Percentiles rank a stretch among this genome's conserved stretches.
These are phyloP conservation scores for Megaceryle alcyon DNA, from an alignment of 2,797 vertebrate species.

Conservation along the genomic window DNA sequence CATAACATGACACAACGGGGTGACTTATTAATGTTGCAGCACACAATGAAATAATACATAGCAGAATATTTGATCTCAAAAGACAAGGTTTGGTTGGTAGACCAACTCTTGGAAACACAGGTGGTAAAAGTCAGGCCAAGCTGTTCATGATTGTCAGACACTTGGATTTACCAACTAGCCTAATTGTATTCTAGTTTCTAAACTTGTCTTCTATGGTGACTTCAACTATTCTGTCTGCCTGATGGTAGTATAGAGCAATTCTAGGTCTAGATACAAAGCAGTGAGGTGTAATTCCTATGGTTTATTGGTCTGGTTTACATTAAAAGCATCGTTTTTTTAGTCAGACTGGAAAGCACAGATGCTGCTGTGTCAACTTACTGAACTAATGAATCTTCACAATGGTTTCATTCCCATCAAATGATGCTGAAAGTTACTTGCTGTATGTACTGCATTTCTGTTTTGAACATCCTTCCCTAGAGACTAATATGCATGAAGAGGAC, in stretches of 20 bases:
- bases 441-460: neutral
- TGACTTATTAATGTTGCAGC: neutral
- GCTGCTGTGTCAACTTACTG: neutral
- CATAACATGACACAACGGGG: neutral
- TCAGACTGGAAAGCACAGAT: neutral
- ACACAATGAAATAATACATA: neutral
- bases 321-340: neutral
- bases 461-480: neutral
- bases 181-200: neutral
- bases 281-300: neutral
- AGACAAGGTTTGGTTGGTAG: neutral
- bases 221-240: neutral
- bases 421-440: neutral
- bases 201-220: neutral
- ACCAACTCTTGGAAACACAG: neutral
- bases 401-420: neutral
- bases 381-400: neutral
- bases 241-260: neutral
- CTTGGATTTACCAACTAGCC: neutral
- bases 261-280: neutral
- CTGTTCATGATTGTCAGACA: neutral
- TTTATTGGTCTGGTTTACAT: neutral
- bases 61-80: neutral
- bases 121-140: neutral
- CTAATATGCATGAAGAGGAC: neutral